Evolutionary conservation across 2,888 invertebrate species (phyloP).

Genomic region (Galerucella calmariensis): DNA sequence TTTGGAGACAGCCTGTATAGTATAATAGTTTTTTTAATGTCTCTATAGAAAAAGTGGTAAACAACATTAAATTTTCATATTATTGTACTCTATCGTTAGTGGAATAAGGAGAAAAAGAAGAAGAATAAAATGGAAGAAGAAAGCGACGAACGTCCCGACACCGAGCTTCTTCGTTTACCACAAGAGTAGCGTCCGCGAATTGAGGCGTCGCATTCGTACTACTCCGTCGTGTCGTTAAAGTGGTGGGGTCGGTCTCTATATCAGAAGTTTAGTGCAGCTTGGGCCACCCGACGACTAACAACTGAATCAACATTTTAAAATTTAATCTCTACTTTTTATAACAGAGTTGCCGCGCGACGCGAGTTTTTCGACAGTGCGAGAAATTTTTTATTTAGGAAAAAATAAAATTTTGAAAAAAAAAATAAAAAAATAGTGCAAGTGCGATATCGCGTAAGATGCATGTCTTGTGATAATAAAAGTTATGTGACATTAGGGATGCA

Average conservation of each 20-base stretch:
- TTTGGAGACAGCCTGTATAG: neutral
- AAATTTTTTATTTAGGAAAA: neutral
- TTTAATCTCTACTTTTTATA: neutral
- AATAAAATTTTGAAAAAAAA: neutral
- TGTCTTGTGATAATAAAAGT: conserved; percentile 23
- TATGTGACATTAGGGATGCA: conserved; percentile 37
- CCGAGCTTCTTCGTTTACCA: conserved; percentile 21
- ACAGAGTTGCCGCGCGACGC: conserved; percentile 40
- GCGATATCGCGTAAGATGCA: conserved; percentile 12
- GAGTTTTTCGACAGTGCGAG: conserved; percentile 9
- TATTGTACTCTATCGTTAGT: neutral
- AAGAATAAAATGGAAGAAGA: neutral
- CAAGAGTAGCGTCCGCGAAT: conserved; percentile 36
- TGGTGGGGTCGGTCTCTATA: conserved; percentile 54
- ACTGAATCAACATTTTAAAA: conserved; percentile 48
- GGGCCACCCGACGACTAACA: conserved; percentile 59
- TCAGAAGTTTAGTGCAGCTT: conserved; percentile 61
- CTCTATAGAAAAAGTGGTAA: neutral
- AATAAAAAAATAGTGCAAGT: conserved; percentile 11
- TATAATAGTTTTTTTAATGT: neutral
- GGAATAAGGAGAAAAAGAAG: neutral
- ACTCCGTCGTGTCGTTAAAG: conserved; percentile 50
- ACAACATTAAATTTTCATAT: neutral
- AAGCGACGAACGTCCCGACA: conserved; percentile 19
- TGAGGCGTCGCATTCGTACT: conserved; percentile 52